These are phyloP conservation scores for Lordiphosa collinella DNA, from an alignment of 1,140 invertebrate genomes.

Conservation along the genomic window DNA sequence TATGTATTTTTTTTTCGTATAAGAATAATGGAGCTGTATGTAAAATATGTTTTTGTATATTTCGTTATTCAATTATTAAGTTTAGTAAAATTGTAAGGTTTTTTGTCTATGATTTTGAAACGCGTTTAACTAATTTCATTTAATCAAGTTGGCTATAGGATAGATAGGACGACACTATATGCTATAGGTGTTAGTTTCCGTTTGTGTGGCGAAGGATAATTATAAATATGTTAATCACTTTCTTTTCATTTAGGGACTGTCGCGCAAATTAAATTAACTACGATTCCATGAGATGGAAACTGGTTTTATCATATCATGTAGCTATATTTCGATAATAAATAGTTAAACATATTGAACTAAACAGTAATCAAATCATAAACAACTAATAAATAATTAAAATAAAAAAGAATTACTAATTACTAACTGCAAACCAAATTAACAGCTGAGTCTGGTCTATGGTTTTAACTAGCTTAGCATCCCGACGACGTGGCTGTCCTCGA, in stretches of 20 bases:
- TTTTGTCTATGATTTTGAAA: slow-evolving; percentile 70
- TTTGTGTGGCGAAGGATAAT: slow-evolving; percentile 35
- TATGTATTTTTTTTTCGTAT: slow-evolving; percentile 28
- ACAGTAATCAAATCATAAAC: slow-evolving; percentile 71
- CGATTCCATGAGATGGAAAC: slow-evolving; percentile 28
- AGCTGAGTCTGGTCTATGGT: too few species aligned
- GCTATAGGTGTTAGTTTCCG: slow-evolving; percentile 56
- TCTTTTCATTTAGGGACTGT: slow-evolving; percentile 59
- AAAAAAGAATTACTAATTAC: slow-evolving; percentile 43
- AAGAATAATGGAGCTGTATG: slow-evolving; percentile 39
- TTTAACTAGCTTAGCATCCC: neutral
- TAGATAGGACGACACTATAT: slow-evolving; percentile 55
- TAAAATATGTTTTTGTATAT: slow-evolving; percentile 49
- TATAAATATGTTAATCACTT: slow-evolving; percentile 64
- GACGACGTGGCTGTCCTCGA: slow-evolving; percentile 3
- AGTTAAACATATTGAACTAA: slow-evolving; percentile 76
- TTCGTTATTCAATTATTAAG: slow-evolving; percentile 16
- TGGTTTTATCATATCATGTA: slow-evolving; percentile 46
- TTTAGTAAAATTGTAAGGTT: too few species aligned
- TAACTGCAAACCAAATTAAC: slow-evolving; percentile 20
- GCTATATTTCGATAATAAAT: slow-evolving; percentile 74
- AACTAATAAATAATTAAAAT: slow-evolving; percentile 68
- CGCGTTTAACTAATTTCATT: slow-evolving; percentile 66
- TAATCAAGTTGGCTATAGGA: slow-evolving; percentile 67
- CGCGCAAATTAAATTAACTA: slow-evolving; percentile 75